These are phyloP conservation scores for Rhopalosiphum maidis DNA, from an alignment of 1,140 invertebrate genomes.

Conservation along the genomic window DNA sequence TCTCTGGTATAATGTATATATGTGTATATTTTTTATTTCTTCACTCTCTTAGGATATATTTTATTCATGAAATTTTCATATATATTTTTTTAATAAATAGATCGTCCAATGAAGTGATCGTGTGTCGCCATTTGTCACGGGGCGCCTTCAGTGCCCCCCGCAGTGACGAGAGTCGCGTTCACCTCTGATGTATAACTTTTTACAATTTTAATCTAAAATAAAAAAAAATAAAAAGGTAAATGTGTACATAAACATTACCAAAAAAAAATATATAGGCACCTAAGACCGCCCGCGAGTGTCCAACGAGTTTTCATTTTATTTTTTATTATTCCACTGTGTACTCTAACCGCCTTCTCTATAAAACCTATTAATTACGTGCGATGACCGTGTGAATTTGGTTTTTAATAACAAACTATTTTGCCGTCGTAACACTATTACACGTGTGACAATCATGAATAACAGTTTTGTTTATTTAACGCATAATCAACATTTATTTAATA, in stretches of 20 bases:
- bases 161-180: slow-evolving; percentile 23
- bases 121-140: slow-evolving; percentile 56
- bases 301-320: slow-evolving; percentile 26
- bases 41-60: background rate
- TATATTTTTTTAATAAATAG: slow-evolving; percentile 34
- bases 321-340: background rate
- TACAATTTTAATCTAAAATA: slow-evolving; percentile 51
- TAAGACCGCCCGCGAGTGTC: slow-evolving; percentile 55
- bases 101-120: slow-evolving; percentile 50
- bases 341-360: background rate
- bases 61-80: background rate
- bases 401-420: slow-evolving; percentile 7
- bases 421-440: background rate
- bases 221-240: slow-evolving; percentile 19
- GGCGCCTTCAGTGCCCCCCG: slow-evolving; percentile 26
- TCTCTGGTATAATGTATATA: background rate
- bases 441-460: slow-evolving; percentile 1
- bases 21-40: background rate
- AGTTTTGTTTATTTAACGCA: background rate
- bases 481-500: background rate
- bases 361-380: slow-evolving; percentile 41
- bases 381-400: slow-evolving; percentile 24
- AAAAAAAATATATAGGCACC: background rate
- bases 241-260: slow-evolving; percentile 30
- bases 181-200: slow-evolving; percentile 21